phyloP scores from a whole-genome alignment of 2,113 vertebrate genomes.

The Entelurus aequoreus region DNA sequence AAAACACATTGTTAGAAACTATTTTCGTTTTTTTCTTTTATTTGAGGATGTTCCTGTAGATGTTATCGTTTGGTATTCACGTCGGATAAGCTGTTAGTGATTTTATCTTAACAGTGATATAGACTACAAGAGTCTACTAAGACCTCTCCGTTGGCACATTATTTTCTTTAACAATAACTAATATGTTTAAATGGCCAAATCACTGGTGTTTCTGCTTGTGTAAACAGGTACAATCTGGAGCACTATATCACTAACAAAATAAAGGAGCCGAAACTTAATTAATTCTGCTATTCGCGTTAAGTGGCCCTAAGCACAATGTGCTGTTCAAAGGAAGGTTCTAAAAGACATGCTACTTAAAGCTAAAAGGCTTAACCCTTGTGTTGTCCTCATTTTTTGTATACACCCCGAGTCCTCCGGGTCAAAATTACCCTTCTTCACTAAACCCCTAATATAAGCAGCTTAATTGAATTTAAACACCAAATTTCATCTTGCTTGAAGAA shows the following conservation, averaged over 20 bases:
- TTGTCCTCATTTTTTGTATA: too few species aligned
- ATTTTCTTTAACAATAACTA: conserved; percentile 8
- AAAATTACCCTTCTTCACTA: too few species aligned
- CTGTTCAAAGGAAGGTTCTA: conserved; percentile 52
- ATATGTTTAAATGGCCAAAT: conserved; percentile 15
- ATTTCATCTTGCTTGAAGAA: too few species aligned
- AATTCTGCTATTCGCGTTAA: conserved; percentile 61
- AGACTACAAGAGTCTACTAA: not conserved
- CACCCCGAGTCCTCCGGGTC: too few species aligned
- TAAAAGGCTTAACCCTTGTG: conserved; percentile 40
- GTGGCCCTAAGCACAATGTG: conserved; percentile 58
- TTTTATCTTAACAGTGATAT: not conserved
- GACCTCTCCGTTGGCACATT: not conserved
- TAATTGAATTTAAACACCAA: too few species aligned
- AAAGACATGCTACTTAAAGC: conserved; percentile 46
- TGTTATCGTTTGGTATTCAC: too few species aligned
- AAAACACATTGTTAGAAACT: too few species aligned
- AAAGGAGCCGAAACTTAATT: conserved; percentile 65
- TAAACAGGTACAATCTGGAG: conserved; percentile 19
- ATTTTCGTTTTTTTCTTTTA: too few species aligned
- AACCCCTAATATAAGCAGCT: too few species aligned
- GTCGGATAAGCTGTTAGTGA: too few species aligned
- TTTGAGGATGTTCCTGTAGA: too few species aligned
- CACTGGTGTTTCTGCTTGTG: conserved; percentile 9
- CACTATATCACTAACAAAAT: conserved; percentile 48